Conservation (phyloP, 2,888 invertebrate genomes). For the Tineola bisselliella region DNA sequence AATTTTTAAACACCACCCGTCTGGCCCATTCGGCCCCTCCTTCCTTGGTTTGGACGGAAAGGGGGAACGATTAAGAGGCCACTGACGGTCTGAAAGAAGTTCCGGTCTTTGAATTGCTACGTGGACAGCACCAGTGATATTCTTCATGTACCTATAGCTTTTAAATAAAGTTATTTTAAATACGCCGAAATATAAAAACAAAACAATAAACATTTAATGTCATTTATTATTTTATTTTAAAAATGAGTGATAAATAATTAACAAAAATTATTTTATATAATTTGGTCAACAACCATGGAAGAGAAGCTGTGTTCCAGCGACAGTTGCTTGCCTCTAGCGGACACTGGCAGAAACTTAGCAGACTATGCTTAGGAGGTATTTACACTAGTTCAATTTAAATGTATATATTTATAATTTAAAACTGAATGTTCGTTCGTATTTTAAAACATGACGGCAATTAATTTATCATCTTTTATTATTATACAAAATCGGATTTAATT, state of each 20-base stretch:
- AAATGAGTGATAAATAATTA: background rate
- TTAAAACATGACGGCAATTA: too few relatives aligned
- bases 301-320: conserved; percentile 27
- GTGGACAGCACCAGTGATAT: conserved; percentile 1
- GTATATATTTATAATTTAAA: background rate
- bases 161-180: too few relatives aligned
- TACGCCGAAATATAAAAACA: too few relatives aligned
- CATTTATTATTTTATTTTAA: too few relatives aligned
- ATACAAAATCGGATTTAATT: too few relatives aligned
- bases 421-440: too few relatives aligned
- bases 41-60: conserved; percentile 11
- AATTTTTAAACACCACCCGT: conserved; percentile 19
- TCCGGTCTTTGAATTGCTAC: conserved; percentile 9
- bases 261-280: background rate
- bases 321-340: conserved; percentile 51
- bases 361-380: background rate
- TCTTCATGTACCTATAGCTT: background rate
- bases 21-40: background rate
- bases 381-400: background rate
- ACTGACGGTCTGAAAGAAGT: conserved; percentile 8
- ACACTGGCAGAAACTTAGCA: conserved; percentile 33
- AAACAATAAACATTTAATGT: too few relatives aligned
- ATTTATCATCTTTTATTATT: too few relatives aligned
- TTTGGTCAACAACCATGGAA: background rate
- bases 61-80: conserved; percentile 23